Evolutionary conservation across 2,888 invertebrate species (phyloP), one percentile per base, ranked within the genome.

Genomic region (Coenonympha glycerion): DNA sequence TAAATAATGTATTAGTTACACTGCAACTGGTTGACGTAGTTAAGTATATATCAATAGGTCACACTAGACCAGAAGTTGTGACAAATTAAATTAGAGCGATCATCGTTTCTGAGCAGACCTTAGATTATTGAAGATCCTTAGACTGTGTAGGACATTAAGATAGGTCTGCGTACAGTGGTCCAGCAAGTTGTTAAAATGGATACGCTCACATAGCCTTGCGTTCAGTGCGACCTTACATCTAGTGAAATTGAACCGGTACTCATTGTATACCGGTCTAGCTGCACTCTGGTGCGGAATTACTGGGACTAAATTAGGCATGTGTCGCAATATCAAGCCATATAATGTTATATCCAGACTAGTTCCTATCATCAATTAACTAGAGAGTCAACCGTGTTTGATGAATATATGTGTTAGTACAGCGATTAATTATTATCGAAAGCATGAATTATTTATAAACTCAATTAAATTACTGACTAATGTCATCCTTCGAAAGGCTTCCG

Each of bases 241-340:
- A 80, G 84, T 83, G 83, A 84, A 84, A 85, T 83, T 84, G 74
- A 79, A 81, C 79, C 76, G 73, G 79, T 79, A 72, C 60, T 59
- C 59, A 57, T 59, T 57, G 59, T 61, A 64, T 63, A 69, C 66
- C 66, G 65, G 66, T 65, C 64, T 65, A 52, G 58, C 61, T 64
- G 62, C 65, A 64, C 62, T 69, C 60, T 53, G 61, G 58, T 59
- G 60, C 67, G 62, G 65, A 67, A 65, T 71, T 63, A 64, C 66
- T 66, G 63, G 64, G 62, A 61, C 63, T 68, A 61, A 61, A 56
- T 67, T 60, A 65, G 62, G 65, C 63, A 65, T 63, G 65, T 63
- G 65, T 65, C 64, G 57, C 53, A 61, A 59, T 58, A 55, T 51
- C 54, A 56, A 59, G 36, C 45, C 45, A 47, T 44, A 39, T 16